These are phyloP conservation scores for Mythimna lalbum DNA, from an alignment of 2,888 invertebrate genomes.

Conservation along the genomic window DNA sequence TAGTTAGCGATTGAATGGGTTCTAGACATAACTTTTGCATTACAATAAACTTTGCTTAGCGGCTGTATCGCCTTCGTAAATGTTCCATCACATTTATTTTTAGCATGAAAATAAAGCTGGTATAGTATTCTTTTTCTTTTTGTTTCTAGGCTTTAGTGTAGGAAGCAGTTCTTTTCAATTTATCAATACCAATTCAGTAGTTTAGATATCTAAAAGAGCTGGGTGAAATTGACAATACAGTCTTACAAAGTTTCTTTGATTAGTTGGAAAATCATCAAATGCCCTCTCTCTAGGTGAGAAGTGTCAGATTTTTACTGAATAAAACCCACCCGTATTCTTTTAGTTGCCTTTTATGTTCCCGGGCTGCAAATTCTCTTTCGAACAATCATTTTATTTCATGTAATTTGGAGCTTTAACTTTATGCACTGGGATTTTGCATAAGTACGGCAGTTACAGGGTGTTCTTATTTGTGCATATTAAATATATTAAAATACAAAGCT, in stretches of 20 bases:
- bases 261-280: too few species aligned
- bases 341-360: too few species aligned
- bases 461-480: conserved; percentile 15
- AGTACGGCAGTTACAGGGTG: background rate
- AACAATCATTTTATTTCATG: background rate
- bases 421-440: conserved; percentile 1
- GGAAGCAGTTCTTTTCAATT: too few species aligned
- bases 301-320: too few species aligned
- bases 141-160: background rate
- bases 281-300: too few species aligned
- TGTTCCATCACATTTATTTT: background rate
- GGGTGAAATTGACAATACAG: too few species aligned
- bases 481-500: conserved; percentile 37
- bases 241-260: too few species aligned
- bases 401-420: background rate
- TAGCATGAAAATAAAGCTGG: background rate
- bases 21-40: conserved; percentile 23
- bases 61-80: background rate
- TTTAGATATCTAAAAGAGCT: too few species aligned
- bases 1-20: conserved; percentile 15
- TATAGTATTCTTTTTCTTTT: too few species aligned
- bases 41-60: conserved; percentile 12
- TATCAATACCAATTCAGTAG: too few species aligned
- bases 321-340: too few species aligned
- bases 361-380: too few species aligned